These are phyloP conservation scores for Takifugu ocellatus DNA, from an alignment of 2,797 vertebrate genomes.

Conservation along the genomic window DNA sequence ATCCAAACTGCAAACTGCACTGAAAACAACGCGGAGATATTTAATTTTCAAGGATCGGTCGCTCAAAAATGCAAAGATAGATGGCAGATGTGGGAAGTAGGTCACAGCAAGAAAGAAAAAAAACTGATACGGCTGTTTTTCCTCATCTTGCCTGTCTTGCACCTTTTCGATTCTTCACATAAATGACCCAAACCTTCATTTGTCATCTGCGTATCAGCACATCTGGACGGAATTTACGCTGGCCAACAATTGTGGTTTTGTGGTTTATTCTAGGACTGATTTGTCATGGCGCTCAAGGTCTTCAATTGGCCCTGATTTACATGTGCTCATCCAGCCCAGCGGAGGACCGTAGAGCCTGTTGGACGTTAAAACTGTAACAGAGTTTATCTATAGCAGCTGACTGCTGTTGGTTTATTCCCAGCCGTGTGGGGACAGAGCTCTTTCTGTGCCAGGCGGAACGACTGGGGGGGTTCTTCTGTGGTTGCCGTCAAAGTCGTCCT, in stretches of 20 bases:
- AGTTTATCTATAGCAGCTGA: conserved; percentile 36
- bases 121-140: conserved; percentile 52
- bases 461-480: conserved; percentile 49
- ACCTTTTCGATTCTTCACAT: conserved; percentile 40
- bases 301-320: conserved; percentile 52
- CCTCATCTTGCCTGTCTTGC: conserved; percentile 28
- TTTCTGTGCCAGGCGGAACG: conserved; percentile 51
- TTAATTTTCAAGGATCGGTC: background rate
- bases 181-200: conserved; percentile 46
- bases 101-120: conserved; percentile 64
- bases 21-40: conserved; percentile 20
- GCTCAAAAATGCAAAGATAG: conserved; percentile 26
- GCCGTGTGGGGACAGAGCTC: conserved; percentile 27
- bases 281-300: conserved; percentile 57
- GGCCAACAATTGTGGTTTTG: conserved; percentile 53
- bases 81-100: conserved; percentile 68
- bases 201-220: conserved; percentile 52
- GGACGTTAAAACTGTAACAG: conserved; percentile 18
- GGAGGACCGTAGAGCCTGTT: conserved; percentile 13
- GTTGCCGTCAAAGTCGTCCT: conserved; percentile 47
- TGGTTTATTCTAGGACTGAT: conserved; percentile 62
- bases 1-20: conserved; percentile 11
- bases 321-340: conserved; percentile 40
- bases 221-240: conserved; percentile 69
- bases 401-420: conserved; percentile 11